Evolutionary conservation across 2,888 invertebrate genomes (phyloP), one percentile per base, ranked within the genome.

Genomic region (Alloscopus bannaensis): DNA sequence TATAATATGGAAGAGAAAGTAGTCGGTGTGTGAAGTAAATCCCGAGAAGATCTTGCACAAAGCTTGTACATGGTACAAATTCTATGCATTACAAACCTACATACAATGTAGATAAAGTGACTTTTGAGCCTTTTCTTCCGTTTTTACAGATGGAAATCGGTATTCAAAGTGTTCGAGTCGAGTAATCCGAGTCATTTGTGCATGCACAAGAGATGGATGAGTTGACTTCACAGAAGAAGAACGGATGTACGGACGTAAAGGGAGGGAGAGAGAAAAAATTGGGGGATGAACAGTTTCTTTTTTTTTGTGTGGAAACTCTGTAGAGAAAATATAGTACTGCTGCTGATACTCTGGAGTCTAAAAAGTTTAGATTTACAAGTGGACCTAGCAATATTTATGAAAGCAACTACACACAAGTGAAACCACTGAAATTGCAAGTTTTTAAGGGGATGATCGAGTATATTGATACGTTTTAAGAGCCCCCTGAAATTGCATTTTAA

Each of bases 141-240:
- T 75, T 75, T 47, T 75, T 57, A 59, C 59, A 75, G 73, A 66
- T 66, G 66, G 66, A 66, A 75, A 75, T 75, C 73, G 73, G 73
- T 66, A 75, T 75, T 66, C 73, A 75, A 73, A 73, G 73, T 75
- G 65, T 66, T 66, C 52, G 66, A 66, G 65, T 65, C 42, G 36
- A 59, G 73, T 75, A 75, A 75, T 75, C 73, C 73, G 59, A 75
- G 73, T 75, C 73, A 66, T 75, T 75, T 75, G 73, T 75, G 73
- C 66, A 66, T 66, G 73, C 73, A 75, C 66, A 28, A 36, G 57
- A 66, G 65, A 66, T 75, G 73, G 50, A 75, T 75, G 65, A 75
- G 73, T 66, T 75, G 66, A 75, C 65, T 75, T 52, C 57, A n/a
- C 45, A 62, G 60, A 62, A 72, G 50, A 47, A 59, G 59, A 60